phyloP scores from a whole-genome alignment of 2,113 vertebrate species.

The Poeciliopsis prolifica region DNA sequence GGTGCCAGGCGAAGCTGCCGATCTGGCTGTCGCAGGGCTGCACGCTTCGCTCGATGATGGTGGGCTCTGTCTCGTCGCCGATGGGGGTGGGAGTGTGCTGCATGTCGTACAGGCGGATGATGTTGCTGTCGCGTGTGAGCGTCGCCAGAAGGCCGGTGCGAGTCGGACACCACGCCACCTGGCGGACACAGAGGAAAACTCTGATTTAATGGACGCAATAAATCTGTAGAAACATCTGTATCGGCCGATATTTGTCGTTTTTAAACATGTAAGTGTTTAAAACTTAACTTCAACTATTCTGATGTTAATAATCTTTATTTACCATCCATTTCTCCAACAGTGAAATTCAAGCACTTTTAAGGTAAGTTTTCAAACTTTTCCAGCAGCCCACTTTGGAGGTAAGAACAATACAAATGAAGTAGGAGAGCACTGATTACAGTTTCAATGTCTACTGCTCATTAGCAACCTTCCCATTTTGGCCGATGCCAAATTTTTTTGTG shows the following conservation, averaged over 20 bases:
- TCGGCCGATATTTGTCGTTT: not conserved
- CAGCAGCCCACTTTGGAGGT: no score
- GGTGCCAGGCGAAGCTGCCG: conserved; percentile 97
- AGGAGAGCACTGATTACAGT: no score
- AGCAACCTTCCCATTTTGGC: no score
- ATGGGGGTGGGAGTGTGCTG: conserved; percentile 96
- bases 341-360: no score
- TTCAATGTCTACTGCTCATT: no score
- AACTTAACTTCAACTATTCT: not conserved
- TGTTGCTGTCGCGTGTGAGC: conserved; percentile 94
- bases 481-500: no score
- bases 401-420: no score
- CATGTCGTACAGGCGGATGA: conserved; percentile 98
- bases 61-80: conserved; percentile 96
- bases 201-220: not conserved
- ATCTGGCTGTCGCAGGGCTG: conserved; percentile 93
- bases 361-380: no score
- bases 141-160: conserved; percentile 94
- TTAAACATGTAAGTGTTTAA: not conserved
- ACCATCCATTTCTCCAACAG: no score
- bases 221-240: not conserved
- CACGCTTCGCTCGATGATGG: conserved; percentile 96
- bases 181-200: not conserved
- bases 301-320: not conserved
- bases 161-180: conserved; percentile 96